Percentiles rank a stretch among this genome's conserved stretches.
These are phyloP conservation scores for Oncorhynchus nerka DNA, from an alignment of 2,113 vertebrate genomes.

Conservation along the genomic window DNA sequence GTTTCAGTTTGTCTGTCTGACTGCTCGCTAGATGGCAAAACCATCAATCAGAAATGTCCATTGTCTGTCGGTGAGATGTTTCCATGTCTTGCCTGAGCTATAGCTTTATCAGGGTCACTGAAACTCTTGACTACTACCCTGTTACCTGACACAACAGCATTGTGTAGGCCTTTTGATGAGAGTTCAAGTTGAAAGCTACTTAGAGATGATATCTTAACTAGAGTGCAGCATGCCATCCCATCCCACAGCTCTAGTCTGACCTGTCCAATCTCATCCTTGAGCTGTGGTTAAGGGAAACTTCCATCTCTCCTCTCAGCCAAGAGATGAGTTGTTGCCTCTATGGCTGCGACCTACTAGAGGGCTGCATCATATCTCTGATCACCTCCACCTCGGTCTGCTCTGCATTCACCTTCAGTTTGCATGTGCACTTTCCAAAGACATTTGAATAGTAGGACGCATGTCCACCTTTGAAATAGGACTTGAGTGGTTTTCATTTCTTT, in stretches of 20 bases:
- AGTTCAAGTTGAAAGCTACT: too few relatives aligned
- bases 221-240: neutral
- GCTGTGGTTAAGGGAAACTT: too few relatives aligned
- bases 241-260: neutral
- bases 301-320: too few relatives aligned
- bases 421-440: conserved; percentile 46
- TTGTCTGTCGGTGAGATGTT: neutral
- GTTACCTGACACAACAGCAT: too few relatives aligned
- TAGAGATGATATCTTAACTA: too few relatives aligned
- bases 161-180: too few relatives aligned
- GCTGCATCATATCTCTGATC: too few relatives aligned
- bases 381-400: neutral
- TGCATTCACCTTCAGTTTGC: conserved; percentile 34
- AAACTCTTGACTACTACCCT: too few relatives aligned
- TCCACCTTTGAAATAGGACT: conserved; percentile 10
- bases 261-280: neutral
- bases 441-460: conserved; percentile 1
- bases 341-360: conserved; percentile 19
- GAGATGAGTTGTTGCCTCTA: too few relatives aligned
- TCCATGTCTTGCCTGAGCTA: too few relatives aligned
- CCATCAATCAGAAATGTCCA: neutral
- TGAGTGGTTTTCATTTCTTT: neutral
- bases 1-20: neutral
- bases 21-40: neutral
- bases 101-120: too few relatives aligned